Conservation (phyloP, 2,113 vertebrate genomes). For the Trogon melanurus region DNA sequence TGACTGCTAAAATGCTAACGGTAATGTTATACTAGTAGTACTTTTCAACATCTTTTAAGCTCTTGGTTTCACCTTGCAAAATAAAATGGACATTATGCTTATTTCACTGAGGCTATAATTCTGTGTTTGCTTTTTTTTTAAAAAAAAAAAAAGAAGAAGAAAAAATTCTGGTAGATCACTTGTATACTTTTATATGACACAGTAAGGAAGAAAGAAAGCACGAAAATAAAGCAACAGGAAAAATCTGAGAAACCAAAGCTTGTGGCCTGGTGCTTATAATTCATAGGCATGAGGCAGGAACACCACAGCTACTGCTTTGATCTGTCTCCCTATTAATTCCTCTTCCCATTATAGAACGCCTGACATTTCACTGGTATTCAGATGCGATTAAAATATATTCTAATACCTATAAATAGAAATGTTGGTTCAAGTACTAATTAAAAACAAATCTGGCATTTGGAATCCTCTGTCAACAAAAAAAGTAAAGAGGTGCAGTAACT, state of each 20-base stretch:
- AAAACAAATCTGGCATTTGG: conserved; percentile 72
- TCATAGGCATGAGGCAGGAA: conserved; percentile 40
- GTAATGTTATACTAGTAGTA: conserved; percentile 1
- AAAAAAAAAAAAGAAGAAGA: neutral
- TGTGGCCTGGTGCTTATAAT: neutral
- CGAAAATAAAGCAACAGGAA: neutral
- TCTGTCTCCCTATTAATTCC: conserved; percentile 34
- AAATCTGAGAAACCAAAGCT: neutral
- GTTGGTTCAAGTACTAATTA: conserved; percentile 70
- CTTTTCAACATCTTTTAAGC: neutral
- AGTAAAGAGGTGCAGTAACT: conserved; percentile 49
- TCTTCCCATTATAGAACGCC: conserved; percentile 53
- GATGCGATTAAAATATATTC: conserved; percentile 70
- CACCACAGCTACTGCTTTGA: conserved; percentile 42
- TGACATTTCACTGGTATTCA: conserved; percentile 73
- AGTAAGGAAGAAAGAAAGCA: neutral
- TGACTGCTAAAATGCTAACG: neutral
- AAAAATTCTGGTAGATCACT: neutral
- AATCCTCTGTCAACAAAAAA: conserved; percentile 64
- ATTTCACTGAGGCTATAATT: neutral
- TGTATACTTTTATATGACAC: neutral
- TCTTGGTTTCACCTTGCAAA: conserved; percentile 35
- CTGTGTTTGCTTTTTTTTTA: neutral
- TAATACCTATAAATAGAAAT: conserved; percentile 74
- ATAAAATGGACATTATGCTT: neutral